These are phyloP conservation scores for Catostomus latipinnis DNA, from an alignment of 2,797 vertebrate genomes.

Conservation along the genomic window DNA sequence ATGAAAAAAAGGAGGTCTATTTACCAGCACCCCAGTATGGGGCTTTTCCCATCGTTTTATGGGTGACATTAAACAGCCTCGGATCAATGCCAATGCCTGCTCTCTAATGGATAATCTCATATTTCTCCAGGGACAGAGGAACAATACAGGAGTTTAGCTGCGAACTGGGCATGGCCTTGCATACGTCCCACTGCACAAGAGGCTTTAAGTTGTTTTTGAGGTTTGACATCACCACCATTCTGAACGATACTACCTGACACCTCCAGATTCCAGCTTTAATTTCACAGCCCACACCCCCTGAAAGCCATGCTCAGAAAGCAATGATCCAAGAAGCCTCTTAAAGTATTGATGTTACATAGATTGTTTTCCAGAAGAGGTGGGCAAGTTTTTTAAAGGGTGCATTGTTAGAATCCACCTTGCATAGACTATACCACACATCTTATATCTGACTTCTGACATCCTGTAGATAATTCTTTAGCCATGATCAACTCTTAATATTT, in stretches of 20 bases:
- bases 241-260: background rate
- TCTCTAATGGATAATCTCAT: slow-evolving; percentile 34
- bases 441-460: background rate
- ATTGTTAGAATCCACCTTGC: background rate
- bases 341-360: slow-evolving; percentile 37
- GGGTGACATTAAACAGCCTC: background rate
- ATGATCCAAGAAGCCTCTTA: slow-evolving; percentile 34
- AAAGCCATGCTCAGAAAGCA: background rate
- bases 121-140: slow-evolving; percentile 35
- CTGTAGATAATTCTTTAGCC: background rate
- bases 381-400: background rate
- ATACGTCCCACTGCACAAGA: slow-evolving; percentile 19
- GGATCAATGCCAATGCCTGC: slow-evolving; percentile 1
- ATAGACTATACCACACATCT: background rate
- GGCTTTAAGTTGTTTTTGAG: slow-evolving; percentile 41
- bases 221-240: slow-evolving; percentile 20
- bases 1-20: background rate
- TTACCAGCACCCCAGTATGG: background rate
- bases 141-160: slow-evolving; percentile 1
- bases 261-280: slow-evolving; percentile 35
- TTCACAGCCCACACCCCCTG: slow-evolving; percentile 30
- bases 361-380: slow-evolving; percentile 11
- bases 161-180: background rate
- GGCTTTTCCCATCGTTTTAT: background rate
- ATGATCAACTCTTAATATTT: background rate